Base-by-base conservation (phyloP, 2,113 vertebrate species). In the Phoxinus phoxinus region DNA sequence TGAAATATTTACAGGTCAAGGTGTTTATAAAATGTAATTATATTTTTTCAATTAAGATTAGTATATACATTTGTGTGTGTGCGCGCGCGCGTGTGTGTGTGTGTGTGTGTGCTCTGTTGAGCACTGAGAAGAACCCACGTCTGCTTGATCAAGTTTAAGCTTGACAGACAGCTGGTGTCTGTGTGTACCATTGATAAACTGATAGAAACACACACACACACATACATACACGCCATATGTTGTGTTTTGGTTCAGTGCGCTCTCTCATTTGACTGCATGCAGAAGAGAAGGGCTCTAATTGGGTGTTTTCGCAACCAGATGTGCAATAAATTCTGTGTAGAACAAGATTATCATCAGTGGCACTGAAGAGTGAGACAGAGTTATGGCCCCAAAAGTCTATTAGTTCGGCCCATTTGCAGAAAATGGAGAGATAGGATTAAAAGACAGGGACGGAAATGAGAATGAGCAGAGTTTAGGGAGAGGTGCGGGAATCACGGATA, bases 241-340 rank as follows among this genome's bases (percentile, higher is more conserved):
- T 81, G 30, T 44, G 78, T 61, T 75, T 58, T 87, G 89, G 86
- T 87, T 90, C 87, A 90, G 65, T 76, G 83, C 84, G 51, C 74
- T 74, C 77, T 83, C 76, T 89, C 86, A 88, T 90, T 84, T 84
- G 89, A 88, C 86, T 87, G 84, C 83, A 76, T 87, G 77, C 71
- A 86, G 86, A 67, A 85, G 84, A 86, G 88, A 83, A 74, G 41
- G 35, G 58, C 37, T 77, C 89, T 88, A 88, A 90, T 86, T 89
- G 90, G 87, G 35, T 87, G 81, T 86, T 88, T 89, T 88, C 71
- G 48, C 67, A 86, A 88, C 76, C 87, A 88, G 86, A 87, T 86
- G 87, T 82, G 65, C 82, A 89, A 87, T 90, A 88, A 88, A 90
- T 90, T 86, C 85, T 30, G 81, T 82, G 88, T 88, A 86, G 89